Percentiles rank a stretch among this genome's conserved stretches.
Evolutionary conservation across 2,888 invertebrate species (phyloP).

Genomic region (Agrochola circellaris): DNA sequence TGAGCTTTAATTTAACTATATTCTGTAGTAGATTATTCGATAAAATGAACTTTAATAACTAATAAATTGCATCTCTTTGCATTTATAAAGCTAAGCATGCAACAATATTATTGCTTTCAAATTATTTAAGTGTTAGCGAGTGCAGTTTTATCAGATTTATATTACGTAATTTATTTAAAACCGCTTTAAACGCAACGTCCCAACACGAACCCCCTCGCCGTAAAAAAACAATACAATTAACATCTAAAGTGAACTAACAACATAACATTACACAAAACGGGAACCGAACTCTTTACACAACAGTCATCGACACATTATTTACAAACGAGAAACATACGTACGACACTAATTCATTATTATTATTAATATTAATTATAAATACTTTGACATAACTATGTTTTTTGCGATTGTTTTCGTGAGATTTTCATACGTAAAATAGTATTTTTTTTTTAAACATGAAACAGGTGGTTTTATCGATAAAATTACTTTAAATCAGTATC

Average conservation of each 20-base stretch:
- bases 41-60: not conserved
- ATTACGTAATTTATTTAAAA: not conserved
- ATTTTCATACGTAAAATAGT: not conserved
- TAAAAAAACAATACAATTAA: constrained; percentile 63
- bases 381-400: constrained; percentile 51
- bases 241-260: constrained; percentile 78
- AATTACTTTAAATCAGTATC: not conserved
- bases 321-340: constrained; percentile 67
- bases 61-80: not conserved
- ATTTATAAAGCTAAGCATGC: not conserved
- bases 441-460: not conserved
- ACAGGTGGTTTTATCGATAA: not conserved
- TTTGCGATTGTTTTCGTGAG: constrained; percentile 49
- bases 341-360: constrained; percentile 76
- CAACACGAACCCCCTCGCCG: constrained; percentile 30
- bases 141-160: not conserved
- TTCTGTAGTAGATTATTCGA: not conserved
- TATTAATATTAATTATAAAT: constrained; percentile 61
- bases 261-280: constrained; percentile 52
- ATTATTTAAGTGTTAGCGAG: not conserved
- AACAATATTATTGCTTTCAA: not conserved
- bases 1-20: not conserved
- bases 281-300: constrained; percentile 83
- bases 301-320: constrained; percentile 79
- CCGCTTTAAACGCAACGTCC: constrained; percentile 15